Percentiles rank a stretch among this genome's conserved stretches.
phyloP scores from a whole-genome alignment of 2,113 vertebrate species.

The Macrotis lagotis region DNA sequence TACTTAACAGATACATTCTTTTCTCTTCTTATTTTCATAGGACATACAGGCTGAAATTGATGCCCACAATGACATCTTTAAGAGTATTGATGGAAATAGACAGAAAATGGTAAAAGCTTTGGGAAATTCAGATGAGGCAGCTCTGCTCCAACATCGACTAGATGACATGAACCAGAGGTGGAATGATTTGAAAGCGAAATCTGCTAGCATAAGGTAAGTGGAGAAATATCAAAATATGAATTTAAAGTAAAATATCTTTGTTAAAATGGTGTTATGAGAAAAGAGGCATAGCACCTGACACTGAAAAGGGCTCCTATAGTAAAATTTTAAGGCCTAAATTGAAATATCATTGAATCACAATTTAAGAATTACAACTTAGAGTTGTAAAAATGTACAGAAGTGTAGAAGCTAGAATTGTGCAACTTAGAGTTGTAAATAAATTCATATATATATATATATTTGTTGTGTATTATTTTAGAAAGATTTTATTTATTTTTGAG shows the following conservation, averaged over 20 bases:
- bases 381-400: no score
- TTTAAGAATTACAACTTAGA: no score
- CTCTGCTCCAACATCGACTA: slow-evolving; percentile 94
- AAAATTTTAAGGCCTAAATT: background rate
- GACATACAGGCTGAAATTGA: slow-evolving; percentile 99
- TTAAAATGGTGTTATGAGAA: background rate
- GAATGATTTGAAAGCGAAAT: slow-evolving; percentile 96
- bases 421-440: background rate
- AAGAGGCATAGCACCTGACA: background rate
- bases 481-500: no score
- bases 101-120: slow-evolving; percentile 97
- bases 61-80: slow-evolving; percentile 99
- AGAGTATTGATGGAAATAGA: slow-evolving; percentile 95
- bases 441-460: no score
- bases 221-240: background rate
- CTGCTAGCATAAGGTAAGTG: slow-evolving; percentile 92
- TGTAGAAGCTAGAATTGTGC: no score
- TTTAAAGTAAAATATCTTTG: background rate
- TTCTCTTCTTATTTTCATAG: slow-evolving; percentile 82
- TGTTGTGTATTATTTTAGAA: no score
- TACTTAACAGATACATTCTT: slow-evolving; percentile 25
- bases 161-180: slow-evolving; percentile 99
- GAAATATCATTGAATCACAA: background rate
- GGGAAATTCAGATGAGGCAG: slow-evolving; percentile 95
- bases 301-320: background rate